These are phyloP conservation scores for Epizoanthus fatuus DNA, from an alignment of 92 coral and sea anemone genomes.

Conservation along the genomic window DNA sequence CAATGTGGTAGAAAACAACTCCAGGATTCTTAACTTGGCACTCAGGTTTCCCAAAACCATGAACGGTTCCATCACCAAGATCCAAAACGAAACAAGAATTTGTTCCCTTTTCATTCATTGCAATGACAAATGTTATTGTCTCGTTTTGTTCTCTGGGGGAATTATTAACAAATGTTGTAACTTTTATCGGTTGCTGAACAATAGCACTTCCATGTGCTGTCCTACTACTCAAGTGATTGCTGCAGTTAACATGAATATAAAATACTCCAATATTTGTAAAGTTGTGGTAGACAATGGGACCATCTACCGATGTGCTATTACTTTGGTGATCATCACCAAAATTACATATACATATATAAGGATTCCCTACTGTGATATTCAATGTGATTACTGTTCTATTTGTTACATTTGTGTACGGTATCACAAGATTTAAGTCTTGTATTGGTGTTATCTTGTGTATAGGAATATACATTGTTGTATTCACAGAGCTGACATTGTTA, in stretches of 20 bases:
- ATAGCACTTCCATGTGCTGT: slow-evolving; percentile 29
- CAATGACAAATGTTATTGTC: slow-evolving; percentile 53
- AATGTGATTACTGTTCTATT: slow-evolving; percentile 41
- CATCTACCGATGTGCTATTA: slow-evolving; percentile 46
- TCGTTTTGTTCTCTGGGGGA: slow-evolving; percentile 69
- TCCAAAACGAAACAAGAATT: slow-evolving; percentile 66
- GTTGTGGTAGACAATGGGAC: slow-evolving; percentile 32
- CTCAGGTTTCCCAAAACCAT: slow-evolving; percentile 62
- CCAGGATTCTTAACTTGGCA: slow-evolving; percentile 39
- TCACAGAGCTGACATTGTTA: slow-evolving; percentile 67
- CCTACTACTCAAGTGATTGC: slow-evolving; percentile 57
- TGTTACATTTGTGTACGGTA: slow-evolving; percentile 38
- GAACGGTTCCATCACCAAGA: slow-evolving; percentile 74
- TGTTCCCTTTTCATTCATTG: slow-evolving; percentile 63
- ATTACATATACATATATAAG: slow-evolving; percentile 65
- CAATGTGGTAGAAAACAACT: slow-evolving; percentile 29
- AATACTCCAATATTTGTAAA: slow-evolving; percentile 39
- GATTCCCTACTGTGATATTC: slow-evolving; percentile 63
- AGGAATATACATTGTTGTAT: slow-evolving; percentile 16
- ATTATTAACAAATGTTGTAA: slow-evolving; percentile 48
- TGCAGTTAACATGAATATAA: slow-evolving; percentile 57
- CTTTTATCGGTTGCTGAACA: slow-evolving; percentile 63
- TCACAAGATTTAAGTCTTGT: slow-evolving; percentile 22
- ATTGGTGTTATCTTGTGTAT: slow-evolving; percentile 43
- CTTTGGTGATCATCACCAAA: slow-evolving; percentile 71